phyloP scores from a whole-genome alignment of 1,140 invertebrate species.

The Lasioglossum baleicum region DNA sequence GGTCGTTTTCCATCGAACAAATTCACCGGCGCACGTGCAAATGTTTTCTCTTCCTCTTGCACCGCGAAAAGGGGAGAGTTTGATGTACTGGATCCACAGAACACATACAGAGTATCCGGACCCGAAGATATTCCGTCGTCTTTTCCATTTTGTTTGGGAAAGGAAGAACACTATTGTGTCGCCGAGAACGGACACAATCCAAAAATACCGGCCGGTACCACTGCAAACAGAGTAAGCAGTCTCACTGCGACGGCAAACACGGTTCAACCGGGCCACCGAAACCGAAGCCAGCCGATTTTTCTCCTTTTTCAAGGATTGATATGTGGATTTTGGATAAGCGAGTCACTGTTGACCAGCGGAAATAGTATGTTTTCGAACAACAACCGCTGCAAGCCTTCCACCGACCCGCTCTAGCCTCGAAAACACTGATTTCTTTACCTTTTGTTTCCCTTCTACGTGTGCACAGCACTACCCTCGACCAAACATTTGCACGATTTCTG shows the following conservation, averaged over 20 bases:
- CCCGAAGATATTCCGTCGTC: slow-evolving; percentile 27
- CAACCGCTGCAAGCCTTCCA: neutral
- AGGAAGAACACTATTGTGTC: slow-evolving; percentile 18
- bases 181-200: slow-evolving; percentile 9
- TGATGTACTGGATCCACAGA: neutral
- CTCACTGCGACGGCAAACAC: too few species aligned
- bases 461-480: too few species aligned
- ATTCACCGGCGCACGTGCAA: slow-evolving; percentile 23
- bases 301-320: neutral
- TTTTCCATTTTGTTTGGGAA: slow-evolving; percentile 23
- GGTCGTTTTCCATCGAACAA: neutral
- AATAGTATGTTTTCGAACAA: neutral
- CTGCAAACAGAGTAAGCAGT: slow-evolving; percentile 32
- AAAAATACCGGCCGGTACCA: slow-evolving; percentile 32
- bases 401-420: neutral
- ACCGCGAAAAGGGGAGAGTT: neutral
- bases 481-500: too few species aligned
- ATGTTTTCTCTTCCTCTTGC: slow-evolving; percentile 24
- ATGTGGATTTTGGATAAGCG: neutral
- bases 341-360: neutral
- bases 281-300: neutral
- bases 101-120: neutral
- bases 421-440: neutral
- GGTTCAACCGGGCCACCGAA: neutral
- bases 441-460: too few species aligned